Percentiles rank a stretch among this genome's conserved stretches.
Conservation (phyloP, 2,888 invertebrate species). For the Cryptocephalus primarius region DNA sequence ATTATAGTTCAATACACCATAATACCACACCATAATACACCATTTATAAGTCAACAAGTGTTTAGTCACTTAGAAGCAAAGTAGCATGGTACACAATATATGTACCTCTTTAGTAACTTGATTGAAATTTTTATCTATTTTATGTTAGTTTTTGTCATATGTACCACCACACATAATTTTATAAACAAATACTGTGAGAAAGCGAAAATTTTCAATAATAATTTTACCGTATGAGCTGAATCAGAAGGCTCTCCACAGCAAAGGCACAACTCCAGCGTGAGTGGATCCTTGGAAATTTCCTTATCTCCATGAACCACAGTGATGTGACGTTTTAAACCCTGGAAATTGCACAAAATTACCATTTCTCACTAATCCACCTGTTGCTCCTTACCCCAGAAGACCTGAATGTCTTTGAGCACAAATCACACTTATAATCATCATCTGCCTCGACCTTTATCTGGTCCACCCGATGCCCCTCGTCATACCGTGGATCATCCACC, state of each 20-base stretch:
- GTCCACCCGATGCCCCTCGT: not conserved
- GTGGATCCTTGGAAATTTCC: constrained; percentile 22
- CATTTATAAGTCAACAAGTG: no score
- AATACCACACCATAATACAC: no score
- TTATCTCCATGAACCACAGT: constrained; percentile 24
- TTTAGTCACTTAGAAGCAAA: no score
- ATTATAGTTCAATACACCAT: no score
- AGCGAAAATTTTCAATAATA: no score
- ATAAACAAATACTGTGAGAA: no score
- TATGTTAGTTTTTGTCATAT: no score
- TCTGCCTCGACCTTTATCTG: constrained; percentile 2
- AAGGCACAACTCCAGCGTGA: constrained; percentile 39
- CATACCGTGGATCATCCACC: not conserved
- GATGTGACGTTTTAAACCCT: constrained; percentile 36
- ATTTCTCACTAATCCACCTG: not conserved
- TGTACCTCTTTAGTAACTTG: no score
- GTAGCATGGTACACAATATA: no score
- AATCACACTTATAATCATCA: not conserved
- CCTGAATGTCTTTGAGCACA: constrained; percentile 1
- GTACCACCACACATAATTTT: no score
- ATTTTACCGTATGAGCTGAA: constrained; percentile 41
- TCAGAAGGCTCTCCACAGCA: constrained; percentile 49
- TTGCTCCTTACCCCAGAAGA: constrained; percentile 1
- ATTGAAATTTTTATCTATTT: no score
- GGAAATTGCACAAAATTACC: not conserved